A percentile compares a stretch with the other conserved stretches of the same genome.
Evolutionary conservation across 2,113 vertebrate species (phyloP).

Genomic region (Accipiter virgatus): DNA sequence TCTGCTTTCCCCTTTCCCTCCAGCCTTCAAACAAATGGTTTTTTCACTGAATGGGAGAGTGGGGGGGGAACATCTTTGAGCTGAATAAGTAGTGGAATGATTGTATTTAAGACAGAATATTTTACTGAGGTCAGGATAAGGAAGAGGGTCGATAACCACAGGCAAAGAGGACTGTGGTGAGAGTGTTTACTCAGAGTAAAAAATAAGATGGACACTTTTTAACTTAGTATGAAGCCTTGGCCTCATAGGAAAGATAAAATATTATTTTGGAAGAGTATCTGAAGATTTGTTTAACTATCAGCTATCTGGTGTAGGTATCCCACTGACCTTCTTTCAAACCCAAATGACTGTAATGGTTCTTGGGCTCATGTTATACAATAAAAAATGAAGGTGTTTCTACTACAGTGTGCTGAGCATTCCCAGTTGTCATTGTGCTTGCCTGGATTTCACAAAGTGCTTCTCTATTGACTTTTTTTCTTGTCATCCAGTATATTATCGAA

Average conservation of each 20-base stretch:
- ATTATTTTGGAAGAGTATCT: not conserved
- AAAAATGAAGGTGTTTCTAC: not conserved
- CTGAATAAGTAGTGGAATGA: not conserved
- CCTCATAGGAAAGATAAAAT: not conserved
- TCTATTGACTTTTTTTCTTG: not conserved
- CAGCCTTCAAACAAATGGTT: not conserved
- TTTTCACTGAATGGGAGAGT: not conserved
- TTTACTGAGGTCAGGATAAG: not conserved
- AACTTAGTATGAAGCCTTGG: not conserved
- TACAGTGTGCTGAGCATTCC: not conserved
- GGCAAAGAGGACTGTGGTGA: not conserved
- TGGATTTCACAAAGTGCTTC: not conserved
- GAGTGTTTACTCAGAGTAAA: not conserved
- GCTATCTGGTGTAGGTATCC: not conserved
- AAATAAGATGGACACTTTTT: not conserved
- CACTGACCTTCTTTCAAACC: not conserved
- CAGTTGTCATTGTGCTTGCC: not conserved
- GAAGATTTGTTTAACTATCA: not conserved
- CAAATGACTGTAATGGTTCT: not conserved
- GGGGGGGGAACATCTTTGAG: not conserved
- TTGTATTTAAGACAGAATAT: not conserved
- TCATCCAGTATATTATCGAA: not conserved
- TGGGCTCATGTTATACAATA: not conserved
- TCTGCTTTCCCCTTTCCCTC: not conserved
- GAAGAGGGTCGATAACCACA: not conserved